phyloP scores from a whole-genome alignment of 1,140 invertebrate genomes.

The Drosophila jambulina region DNA sequence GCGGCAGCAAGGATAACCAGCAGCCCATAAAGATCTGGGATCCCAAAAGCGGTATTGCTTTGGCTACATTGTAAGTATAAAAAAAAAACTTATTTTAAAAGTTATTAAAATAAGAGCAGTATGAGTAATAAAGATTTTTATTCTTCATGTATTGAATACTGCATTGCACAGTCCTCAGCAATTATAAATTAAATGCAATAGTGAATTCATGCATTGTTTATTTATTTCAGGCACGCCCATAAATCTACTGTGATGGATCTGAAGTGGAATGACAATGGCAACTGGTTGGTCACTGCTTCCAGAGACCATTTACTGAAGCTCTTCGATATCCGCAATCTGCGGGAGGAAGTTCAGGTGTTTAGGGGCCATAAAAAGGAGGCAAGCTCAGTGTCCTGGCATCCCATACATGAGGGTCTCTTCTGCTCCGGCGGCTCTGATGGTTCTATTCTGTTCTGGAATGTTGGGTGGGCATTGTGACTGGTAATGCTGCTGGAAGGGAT shows the following conservation, averaged over 20 bases:
- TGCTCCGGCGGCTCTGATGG: constrained; percentile 99
- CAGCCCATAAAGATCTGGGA: constrained; percentile 99
- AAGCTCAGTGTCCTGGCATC: constrained; percentile 99
- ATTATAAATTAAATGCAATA: neutral
- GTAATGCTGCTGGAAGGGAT: neutral
- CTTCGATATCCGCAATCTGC: constrained; percentile 98
- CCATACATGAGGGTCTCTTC: constrained; percentile 97
- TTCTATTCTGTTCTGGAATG: constrained; percentile 99
- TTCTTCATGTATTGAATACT: too few relatives aligned
- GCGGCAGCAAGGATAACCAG: constrained; percentile 99
- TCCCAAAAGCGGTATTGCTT: constrained; percentile 95
- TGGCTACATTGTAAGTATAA: constrained; percentile 90
- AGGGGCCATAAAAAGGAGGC: constrained; percentile 99
- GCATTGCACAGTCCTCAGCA: too few relatives aligned
- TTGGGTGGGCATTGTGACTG: constrained; percentile 89
- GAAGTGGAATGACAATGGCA: constrained; percentile 99
- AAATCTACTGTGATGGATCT: constrained; percentile 99
- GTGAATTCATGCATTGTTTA: neutral
- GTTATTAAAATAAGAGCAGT: neutral
- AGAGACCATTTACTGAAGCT: constrained; percentile 99
- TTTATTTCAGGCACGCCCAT: constrained; percentile 95
- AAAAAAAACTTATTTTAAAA: neutral
- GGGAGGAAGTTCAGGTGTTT: constrained; percentile 97
- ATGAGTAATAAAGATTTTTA: too few relatives aligned
- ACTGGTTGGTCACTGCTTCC: constrained; percentile 99